phyloP scores from a whole-genome alignment of 2,888 invertebrate genomes.

The Drosophila mulleri region DNA sequence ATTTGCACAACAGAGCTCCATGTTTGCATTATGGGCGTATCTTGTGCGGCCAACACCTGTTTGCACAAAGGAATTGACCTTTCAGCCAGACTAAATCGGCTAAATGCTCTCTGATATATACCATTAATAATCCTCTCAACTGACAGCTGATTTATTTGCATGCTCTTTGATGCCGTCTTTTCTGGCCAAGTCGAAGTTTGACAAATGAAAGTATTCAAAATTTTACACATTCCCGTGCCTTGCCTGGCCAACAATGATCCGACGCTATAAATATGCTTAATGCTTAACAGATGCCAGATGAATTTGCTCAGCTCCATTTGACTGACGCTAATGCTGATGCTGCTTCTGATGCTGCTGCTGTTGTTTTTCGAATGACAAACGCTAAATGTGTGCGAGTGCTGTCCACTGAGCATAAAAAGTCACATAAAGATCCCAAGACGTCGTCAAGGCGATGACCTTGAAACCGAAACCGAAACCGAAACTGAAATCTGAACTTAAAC shows the following conservation, averaged over 20 bases:
- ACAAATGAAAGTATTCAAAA: constrained; percentile 56
- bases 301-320: constrained; percentile 74
- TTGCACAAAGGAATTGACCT: constrained; percentile 18
- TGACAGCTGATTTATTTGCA: constrained; percentile 53
- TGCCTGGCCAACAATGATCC: constrained; percentile 11
- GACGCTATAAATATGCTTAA: constrained; percentile 20
- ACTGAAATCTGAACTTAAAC: constrained; percentile 15
- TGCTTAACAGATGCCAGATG: constrained; percentile 46
- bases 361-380: constrained; percentile 22
- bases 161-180: constrained; percentile 29
- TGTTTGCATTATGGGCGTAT: constrained; percentile 26
- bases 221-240: constrained; percentile 55
- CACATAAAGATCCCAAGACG: constrained; percentile 42
- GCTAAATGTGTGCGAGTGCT: constrained; percentile 18
- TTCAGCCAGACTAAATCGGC: constrained; percentile 11
- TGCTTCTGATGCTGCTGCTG: not conserved
- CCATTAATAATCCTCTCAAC: constrained; percentile 66
- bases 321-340: constrained; percentile 6
- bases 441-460: constrained; percentile 48
- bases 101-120: constrained; percentile 18
- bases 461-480: constrained; percentile 11
- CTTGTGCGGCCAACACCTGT: constrained; percentile 60
- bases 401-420: constrained; percentile 40
- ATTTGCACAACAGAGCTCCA: constrained; percentile 33
- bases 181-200: constrained; percentile 59